Base-by-base conservation (phyloP, 1,140 invertebrate genomes). In the Drosophila takahashii region DNA sequence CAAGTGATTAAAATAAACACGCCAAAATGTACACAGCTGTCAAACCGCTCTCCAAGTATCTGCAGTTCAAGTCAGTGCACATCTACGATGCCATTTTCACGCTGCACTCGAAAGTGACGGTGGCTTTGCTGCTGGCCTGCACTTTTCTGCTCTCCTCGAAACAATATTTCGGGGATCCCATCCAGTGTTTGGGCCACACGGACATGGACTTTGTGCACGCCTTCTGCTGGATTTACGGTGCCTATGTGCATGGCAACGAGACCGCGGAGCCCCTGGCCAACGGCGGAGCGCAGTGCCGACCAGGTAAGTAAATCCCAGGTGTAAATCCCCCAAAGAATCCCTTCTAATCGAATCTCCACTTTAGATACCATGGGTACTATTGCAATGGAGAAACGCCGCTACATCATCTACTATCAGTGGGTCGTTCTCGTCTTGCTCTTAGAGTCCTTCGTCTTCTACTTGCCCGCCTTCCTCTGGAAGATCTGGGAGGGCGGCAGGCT, bases 381-480 rank as follows among this genome's bases (percentile, higher is more conserved):
- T 1, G 1, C 26, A 13, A 15, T 37, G 9, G 54, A 22, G 13
- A 60, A 79, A 0, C 80, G 77, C 8, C 53, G 70, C 11, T 95
- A 95, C 79, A 95, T 97, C 69, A 95, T 95, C 44, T 98, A 98
- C 92, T 98, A 98, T 92, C 97, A 98, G 92, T 98, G 97, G 97
- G 96, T 97, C 1, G 96, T 96, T 42, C 95, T 98, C 77, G 94
- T 97, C 3, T 93, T 98, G 22, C 94, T 97, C 16, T 94, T 98
- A 26, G 96, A 98, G 93, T 95, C 96, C 13, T 93, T 95, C 15
- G 84, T 96, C 15, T 97, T 97, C 85, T 96, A 96, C 81, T 90
- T 95, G 32, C 96, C 96, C 0, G 93, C 94, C 1, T 96, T 95
- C 85, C 76, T 97, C 1, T 97, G 96, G 96, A 96, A 96, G 80